Conservation (phyloP, 1,140 invertebrate species). For the Orussus abietinus region DNA sequence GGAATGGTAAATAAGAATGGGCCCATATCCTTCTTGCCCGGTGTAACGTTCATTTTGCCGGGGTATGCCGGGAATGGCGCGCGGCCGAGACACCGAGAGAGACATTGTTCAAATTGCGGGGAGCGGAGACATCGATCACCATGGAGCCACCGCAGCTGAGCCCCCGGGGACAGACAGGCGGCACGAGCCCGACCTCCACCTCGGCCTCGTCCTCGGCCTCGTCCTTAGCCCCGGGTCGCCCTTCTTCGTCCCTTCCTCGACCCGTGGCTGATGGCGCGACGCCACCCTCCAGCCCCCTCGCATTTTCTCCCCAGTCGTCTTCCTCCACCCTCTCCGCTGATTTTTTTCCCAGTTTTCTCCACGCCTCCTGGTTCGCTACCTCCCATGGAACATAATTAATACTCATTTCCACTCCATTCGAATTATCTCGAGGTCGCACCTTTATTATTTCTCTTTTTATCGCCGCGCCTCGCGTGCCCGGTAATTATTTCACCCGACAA, state of each 20-base stretch:
- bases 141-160: slow-evolving; percentile 34
- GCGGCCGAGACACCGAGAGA: slow-evolving; percentile 31
- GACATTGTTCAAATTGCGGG: slow-evolving; percentile 49
- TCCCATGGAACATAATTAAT: no score
- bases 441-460: no score
- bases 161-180: slow-evolving; percentile 37
- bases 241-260: background rate
- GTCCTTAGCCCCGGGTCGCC: no score
- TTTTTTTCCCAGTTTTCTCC: no score
- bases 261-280: no score
- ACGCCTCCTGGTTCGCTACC: no score
- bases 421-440: no score
- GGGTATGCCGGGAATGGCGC: slow-evolving; percentile 35
- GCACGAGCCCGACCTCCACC: slow-evolving; percentile 20
- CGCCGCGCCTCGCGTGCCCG: no score
- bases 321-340: slow-evolving; percentile 1
- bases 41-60: slow-evolving; percentile 40
- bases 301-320: background rate
- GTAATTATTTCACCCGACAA: no score
- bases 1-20: slow-evolving; percentile 47
- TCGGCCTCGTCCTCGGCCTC: background rate
- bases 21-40: slow-evolving; percentile 27
- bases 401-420: no score
- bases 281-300: background rate
- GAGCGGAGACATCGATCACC: slow-evolving; percentile 48